Evolutionary conservation across 2,797 vertebrate genomes (phyloP), one percentile per base, ranked within the genome.

Genomic region (Petrocephalus schoutedeni): DNA sequence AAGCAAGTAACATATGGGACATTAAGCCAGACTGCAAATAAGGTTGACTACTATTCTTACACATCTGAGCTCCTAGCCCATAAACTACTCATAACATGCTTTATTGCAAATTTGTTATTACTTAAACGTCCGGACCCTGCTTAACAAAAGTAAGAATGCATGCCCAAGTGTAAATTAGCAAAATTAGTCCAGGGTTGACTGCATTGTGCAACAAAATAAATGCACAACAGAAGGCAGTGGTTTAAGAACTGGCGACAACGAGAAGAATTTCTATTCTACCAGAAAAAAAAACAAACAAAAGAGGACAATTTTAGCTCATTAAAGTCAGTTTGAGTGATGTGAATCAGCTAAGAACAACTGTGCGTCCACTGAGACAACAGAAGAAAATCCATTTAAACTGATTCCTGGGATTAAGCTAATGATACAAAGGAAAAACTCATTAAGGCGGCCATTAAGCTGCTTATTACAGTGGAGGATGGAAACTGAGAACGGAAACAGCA

Each of bases 381-480:
- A 36, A 21, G 12, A 7, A 61, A 80, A 80, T 54, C 80, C 58
- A 97, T 96, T 96, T 0, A 97, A 96, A 89, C 97, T 97, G 91
- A 97, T 96, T 80, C 74, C 74, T 80, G 74, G 89, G 96, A 96
- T 80, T 80, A 80, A 80, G 19, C 41, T 80, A 80, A 80, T 80
- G 74, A 12, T n/a, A 80, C 74, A 80, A 80, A 80, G 74, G 41
- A 49, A 80, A 80, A 80, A 49, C 74, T 80, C 41, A 80, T 80
- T 80, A 80, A 77, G 32, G 41, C 36, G 2, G 45, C 56, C 89
- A 41, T 96, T 97, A 89, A 97, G 96, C 90, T 97, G 96, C 90
- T 97, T 97, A 93, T 97, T 96, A 12, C 96, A 96, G 9, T 96
- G 97, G 86, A 97, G 95, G 90, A 97, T 96, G 96, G 96, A 97